Conservation (phyloP, 2,797 vertebrate species). For the Eulemur mongoz region DNA sequence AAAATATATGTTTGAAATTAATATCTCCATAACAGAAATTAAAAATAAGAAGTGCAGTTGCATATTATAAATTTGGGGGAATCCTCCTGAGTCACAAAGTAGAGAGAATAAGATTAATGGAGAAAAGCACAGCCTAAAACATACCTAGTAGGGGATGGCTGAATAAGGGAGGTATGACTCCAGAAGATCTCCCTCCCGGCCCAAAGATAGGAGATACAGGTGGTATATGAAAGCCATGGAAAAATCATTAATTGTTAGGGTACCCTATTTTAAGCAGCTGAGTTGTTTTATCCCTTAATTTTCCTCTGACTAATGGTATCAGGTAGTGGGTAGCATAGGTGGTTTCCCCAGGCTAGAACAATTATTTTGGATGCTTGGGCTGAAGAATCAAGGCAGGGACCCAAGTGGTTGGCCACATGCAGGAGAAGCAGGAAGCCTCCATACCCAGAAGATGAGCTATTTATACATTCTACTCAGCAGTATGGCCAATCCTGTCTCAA, state of each 20-base stretch:
- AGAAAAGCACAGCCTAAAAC: not conserved
- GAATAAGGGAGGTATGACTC: not conserved
- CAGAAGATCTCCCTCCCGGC: not conserved
- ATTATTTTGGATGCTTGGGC: not conserved
- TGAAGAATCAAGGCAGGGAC: not conserved
- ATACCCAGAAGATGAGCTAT: not conserved
- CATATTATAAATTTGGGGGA: not conserved
- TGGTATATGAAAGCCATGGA: not conserved
- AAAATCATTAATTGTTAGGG: not conserved
- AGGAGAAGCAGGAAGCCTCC: not conserved
- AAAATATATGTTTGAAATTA: slow-evolving; percentile 1
- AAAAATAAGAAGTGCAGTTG: slow-evolving; percentile 1
- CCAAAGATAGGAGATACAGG: not conserved
- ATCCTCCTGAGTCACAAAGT: not conserved
- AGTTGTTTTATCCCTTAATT: not conserved
- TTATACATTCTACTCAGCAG: not conserved
- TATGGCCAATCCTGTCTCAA: slow-evolving; percentile 10
- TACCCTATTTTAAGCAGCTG: not conserved
- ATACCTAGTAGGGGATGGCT: not conserved
- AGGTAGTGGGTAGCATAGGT: not conserved
- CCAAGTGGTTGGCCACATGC: not conserved
- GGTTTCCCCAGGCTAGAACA: not conserved
- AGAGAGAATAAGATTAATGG: slow-evolving; percentile 6
- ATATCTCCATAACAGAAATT: not conserved
- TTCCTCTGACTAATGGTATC: not conserved